Conservation (phyloP, 2,113 vertebrate species). For the Chelonoidis abingdonii region DNA sequence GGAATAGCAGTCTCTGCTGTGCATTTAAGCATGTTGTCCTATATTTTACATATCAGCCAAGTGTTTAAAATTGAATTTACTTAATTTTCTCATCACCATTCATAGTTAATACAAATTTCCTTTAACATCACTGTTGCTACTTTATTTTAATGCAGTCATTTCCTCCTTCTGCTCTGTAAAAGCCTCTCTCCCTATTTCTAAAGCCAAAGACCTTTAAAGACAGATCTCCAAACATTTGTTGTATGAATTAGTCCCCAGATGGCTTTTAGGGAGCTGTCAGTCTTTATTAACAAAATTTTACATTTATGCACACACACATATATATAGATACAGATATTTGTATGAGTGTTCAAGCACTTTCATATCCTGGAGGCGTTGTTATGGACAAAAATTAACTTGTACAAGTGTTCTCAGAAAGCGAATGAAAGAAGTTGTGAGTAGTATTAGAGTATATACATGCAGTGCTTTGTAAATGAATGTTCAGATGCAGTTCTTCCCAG, state of each 20-base stretch:
- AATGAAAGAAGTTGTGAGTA: neutral
- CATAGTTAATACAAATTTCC: neutral
- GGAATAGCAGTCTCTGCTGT: neutral
- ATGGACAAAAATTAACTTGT: slow-evolving; percentile 58
- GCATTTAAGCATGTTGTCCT: neutral
- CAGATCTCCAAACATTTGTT: neutral
- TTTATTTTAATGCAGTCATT: neutral
- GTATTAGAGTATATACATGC: slow-evolving; percentile 62
- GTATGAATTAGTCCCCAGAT: neutral
- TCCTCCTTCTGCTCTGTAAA: neutral
- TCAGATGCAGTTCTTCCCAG: slow-evolving; percentile 2
- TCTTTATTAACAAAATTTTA: neutral
- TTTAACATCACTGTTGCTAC: neutral
- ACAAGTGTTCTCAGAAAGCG: neutral
- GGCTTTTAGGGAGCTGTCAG: neutral
- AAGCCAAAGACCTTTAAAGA: neutral
- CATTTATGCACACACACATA: neutral
- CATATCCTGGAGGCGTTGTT: slow-evolving; percentile 38
- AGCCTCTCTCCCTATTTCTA: neutral
- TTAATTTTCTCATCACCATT: neutral
- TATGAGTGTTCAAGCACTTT: neutral
- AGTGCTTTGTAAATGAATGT: slow-evolving; percentile 25
- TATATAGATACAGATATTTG: neutral
- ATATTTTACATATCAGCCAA: neutral
- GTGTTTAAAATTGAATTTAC: neutral